Percentiles rank a stretch among this genome's conserved stretches.
These are phyloP conservation scores for Linnaemya vulpina DNA, from an alignment of 2,888 invertebrate species.

Conservation along the genomic window DNA sequence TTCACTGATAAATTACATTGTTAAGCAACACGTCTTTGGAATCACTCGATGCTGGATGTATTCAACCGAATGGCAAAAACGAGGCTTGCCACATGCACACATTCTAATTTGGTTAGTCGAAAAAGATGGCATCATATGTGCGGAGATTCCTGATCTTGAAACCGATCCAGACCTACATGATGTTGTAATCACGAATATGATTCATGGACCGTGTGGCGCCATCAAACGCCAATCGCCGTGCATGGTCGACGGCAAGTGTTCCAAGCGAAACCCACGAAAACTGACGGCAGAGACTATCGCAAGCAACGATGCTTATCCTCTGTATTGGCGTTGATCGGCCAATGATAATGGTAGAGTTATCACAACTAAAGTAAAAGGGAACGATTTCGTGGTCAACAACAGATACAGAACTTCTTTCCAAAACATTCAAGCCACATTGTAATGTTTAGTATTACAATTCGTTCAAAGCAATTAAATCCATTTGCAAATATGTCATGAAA, in stretches of 20 bases:
- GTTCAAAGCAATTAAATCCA: background rate
- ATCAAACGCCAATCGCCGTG: background rate
- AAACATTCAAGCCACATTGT: conserved; percentile 1
- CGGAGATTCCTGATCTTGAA: no score
- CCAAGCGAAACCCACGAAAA: conserved; percentile 3
- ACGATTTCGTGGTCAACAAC: conserved; percentile 5
- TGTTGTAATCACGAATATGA: no score
- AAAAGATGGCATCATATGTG: background rate
- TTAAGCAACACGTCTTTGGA: conserved; percentile 8
- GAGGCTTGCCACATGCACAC: conserved; percentile 3
- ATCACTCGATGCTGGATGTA: background rate
- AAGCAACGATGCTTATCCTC: background rate
- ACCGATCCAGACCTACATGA: no score
- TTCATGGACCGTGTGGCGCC: no score
- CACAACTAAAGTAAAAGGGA: background rate
- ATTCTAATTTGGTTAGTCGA: conserved; percentile 7
- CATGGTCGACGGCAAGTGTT: conserved; percentile 20
- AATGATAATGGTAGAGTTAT: background rate
- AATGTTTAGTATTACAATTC: conserved; percentile 14
- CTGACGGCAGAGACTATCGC: background rate
- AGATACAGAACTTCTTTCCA: background rate
- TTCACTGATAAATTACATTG: background rate
- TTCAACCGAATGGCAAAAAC: background rate
- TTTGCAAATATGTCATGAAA: background rate
- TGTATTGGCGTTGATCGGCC: conserved; percentile 1